Conservation (phyloP, 37 sponge, comb jelly and placozoan genomes). For the Eunapius fragilis region DNA sequence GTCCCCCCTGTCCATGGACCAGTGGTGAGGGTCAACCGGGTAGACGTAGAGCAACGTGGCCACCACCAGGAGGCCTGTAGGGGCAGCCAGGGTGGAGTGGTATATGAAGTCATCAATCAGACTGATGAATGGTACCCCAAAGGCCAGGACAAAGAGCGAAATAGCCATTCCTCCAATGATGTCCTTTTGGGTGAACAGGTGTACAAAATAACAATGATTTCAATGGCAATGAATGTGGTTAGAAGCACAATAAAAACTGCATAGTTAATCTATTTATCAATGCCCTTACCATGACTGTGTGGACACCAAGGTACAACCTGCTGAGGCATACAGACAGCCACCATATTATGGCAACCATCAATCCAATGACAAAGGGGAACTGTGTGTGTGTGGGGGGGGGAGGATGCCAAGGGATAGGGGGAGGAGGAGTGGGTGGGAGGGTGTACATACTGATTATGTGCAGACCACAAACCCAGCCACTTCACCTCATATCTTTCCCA, state of each 20-base stretch:
- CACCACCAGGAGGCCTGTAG: constrained; percentile 16
- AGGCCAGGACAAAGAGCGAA: constrained; percentile 52
- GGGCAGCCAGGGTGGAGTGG: constrained; percentile 12
- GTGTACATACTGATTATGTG: too few relatives aligned
- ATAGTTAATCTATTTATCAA: not conserved
- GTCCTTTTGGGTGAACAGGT: constrained; percentile 34
- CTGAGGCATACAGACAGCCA: constrained; percentile 76
- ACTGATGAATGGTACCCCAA: constrained; percentile 26
- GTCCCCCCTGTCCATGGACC: constrained; percentile 91
- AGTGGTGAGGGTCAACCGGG: constrained; percentile 67
- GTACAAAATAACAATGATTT: too few relatives aligned
- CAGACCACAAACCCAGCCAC: not conserved
- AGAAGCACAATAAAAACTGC: too few relatives aligned
- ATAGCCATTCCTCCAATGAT: constrained; percentile 69
- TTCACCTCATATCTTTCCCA: constrained; percentile 74
- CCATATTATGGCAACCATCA: constrained; percentile 58
- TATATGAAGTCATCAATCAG: constrained; percentile 53
- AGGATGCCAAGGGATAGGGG: too few relatives aligned
- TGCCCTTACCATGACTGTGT: constrained; percentile 71
- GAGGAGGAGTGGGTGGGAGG: too few relatives aligned
- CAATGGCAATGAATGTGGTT: too few relatives aligned
- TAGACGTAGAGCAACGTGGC: constrained; percentile 76
- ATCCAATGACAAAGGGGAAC: constrained; percentile 28
- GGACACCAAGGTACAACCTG: constrained; percentile 92
- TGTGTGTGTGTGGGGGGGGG: too few relatives aligned